Evolutionary conservation across 2,888 invertebrate species (phyloP), one percentile per base, ranked within the genome.

Genomic region (Lampropteryx suffumata): DNA sequence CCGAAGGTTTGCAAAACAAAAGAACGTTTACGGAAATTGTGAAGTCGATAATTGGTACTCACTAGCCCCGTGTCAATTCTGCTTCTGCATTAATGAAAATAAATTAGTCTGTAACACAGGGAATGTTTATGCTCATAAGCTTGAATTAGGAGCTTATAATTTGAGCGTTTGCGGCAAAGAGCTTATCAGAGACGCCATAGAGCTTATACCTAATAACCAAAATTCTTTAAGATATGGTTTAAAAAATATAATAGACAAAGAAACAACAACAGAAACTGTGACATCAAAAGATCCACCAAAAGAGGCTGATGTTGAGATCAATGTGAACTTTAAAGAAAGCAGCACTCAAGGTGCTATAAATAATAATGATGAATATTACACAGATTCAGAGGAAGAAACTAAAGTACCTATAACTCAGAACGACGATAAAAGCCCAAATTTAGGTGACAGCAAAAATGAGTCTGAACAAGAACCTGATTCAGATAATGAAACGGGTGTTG

Each of bases 101-200:
- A 82, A 76, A 64, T 64, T 87, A 1, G 59, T 82, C 1, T 87
- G 87, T 43, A 85, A 78, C 32, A 75, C 71, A 6, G 75, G 70
- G 1, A 61, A 59, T 21, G 47, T 52, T 30, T 56, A 63, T 28
- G 10, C 54, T 0, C 65, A 62, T 10, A 63, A 59, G 33, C 47
- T 79, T 0, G 56, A 62, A 30, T 34, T 85, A 1, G 81, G 81
- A 1, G 56, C 65, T 2, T 76, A 80, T 28, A 69, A 71, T 28
- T 62, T 85, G 27, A 75, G 61, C 17, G 46, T 73, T 1, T 87
- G 87, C 53, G 80, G 82, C 0, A 63, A 66, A 47, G 65, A 71
- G 1, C 53, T 77, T 1, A 53, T 82, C 3, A 66, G 57, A 34
- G 76, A 81, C 50, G 71, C 72, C 9, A 50, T 73, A 3, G 66